Evolutionary conservation across 2,113 vertebrate genomes (phyloP).

Genomic region (Megaptera novaeangliae): DNA sequence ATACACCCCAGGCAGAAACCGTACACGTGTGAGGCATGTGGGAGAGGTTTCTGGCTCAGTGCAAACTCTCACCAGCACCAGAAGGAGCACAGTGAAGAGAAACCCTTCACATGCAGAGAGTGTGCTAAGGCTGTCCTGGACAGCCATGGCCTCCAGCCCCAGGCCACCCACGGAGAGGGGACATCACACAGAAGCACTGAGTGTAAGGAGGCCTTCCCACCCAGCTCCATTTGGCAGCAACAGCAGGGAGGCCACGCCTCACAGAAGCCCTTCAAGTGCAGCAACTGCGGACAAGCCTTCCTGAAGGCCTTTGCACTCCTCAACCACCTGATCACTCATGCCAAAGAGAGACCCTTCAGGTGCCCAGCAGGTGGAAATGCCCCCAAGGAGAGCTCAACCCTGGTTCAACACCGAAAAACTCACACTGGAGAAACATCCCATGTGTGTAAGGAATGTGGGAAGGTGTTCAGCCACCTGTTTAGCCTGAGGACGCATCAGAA

Average conservation of each 20-base stretch:
- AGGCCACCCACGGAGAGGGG: not conserved
- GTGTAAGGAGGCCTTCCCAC: not conserved
- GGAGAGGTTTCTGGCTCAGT: not conserved
- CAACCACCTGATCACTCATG: not conserved
- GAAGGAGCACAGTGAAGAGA: not conserved
- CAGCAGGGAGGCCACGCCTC: not conserved
- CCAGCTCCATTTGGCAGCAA: not conserved
- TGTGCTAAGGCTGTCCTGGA: not conserved
- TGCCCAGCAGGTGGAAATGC: not conserved
- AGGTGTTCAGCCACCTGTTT: not conserved
- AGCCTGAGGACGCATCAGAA: not conserved
- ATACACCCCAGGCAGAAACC: not conserved
- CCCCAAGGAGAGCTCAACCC: not conserved
- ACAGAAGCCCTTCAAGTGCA: not conserved
- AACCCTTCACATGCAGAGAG: not conserved
- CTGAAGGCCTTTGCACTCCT: not conserved
- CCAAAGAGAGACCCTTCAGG: not conserved
- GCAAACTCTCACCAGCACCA: not conserved
- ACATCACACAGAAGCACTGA: not conserved
- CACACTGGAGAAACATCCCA: not conserved
- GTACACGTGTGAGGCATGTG: not conserved
- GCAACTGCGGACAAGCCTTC: not conserved
- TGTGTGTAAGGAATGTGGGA: not conserved
- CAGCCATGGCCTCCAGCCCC: not conserved
- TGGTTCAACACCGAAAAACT: not conserved